phyloP scores from a whole-genome alignment of 2,888 invertebrate genomes.

The Lithodes maja region DNA sequence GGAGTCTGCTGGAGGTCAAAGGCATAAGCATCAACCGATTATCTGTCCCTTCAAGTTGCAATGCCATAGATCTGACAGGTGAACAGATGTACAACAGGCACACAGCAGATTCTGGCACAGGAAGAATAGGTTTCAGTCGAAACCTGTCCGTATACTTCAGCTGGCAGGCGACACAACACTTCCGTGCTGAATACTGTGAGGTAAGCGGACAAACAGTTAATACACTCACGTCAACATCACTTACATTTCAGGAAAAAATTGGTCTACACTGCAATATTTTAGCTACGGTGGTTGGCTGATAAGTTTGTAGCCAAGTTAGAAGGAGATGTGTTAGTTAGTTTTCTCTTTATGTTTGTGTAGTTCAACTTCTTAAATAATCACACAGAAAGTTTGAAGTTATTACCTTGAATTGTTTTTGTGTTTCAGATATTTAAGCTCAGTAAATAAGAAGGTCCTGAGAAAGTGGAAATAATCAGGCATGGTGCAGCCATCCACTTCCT shows the following conservation, averaged over 20 bases:
- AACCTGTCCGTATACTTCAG: slow-evolving; percentile 26
- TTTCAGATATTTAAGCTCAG: no score
- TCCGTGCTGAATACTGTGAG: slow-evolving; percentile 23
- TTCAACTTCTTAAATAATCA: no score
- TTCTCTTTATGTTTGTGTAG: no score
- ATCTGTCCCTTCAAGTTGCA: slow-evolving; percentile 27
- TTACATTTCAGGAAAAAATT: slow-evolving; percentile 26
- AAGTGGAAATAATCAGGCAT: no score
- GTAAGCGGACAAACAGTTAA: slow-evolving; percentile 21
- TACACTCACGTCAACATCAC: slow-evolving; percentile 9
- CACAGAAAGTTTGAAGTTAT: no score
- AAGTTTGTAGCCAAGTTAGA: no score
- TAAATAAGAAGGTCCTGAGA: no score
- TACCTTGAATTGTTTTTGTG: no score
- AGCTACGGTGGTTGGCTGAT: not conserved
- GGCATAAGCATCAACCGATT: slow-evolving; percentile 28
- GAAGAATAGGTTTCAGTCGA: slow-evolving; percentile 32
- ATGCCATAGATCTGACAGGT: slow-evolving; percentile 31
- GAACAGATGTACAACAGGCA: slow-evolving; percentile 28
- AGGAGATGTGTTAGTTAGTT: no score
- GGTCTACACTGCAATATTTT: slow-evolving; percentile 10
- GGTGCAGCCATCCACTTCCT: no score
- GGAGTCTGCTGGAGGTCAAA: slow-evolving; percentile 28
- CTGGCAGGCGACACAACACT: slow-evolving; percentile 30
- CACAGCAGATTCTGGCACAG: slow-evolving; percentile 11